Conservation (phyloP, 2,797 vertebrate genomes). For the Xiphorhynchus erythropygius region DNA sequence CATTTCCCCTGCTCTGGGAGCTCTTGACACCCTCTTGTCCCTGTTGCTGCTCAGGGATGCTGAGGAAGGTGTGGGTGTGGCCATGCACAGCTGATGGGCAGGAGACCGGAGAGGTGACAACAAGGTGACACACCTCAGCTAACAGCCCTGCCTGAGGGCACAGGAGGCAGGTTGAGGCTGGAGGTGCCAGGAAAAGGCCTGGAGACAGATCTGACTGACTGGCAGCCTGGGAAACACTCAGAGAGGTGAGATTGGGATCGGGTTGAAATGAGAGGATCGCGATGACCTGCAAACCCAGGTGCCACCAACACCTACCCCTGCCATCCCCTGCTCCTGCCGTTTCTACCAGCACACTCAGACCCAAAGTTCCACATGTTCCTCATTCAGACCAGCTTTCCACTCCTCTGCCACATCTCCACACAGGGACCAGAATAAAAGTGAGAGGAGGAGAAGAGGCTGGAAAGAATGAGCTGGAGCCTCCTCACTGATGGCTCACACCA, state of each 20-base stretch:
- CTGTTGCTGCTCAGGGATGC: not conserved
- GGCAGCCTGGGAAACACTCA: not conserved
- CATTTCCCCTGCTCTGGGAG: not conserved
- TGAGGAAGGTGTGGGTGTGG: not conserved
- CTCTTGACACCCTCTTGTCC: not conserved
- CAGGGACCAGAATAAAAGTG: constrained; percentile 33
- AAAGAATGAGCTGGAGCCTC: not conserved
- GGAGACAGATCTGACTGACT: not conserved
- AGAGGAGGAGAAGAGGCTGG: constrained; percentile 25
- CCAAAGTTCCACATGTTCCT: not conserved
- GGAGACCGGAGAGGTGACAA: not conserved
- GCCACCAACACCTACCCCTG: not conserved
- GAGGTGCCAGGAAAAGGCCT: not conserved
- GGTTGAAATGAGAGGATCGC: not conserved
- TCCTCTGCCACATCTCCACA: not conserved
- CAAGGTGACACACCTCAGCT: not conserved
- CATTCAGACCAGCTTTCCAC: not conserved
- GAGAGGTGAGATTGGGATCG: not conserved
- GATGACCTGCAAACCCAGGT: not conserved
- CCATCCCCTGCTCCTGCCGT: not conserved
- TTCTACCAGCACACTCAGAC: not conserved
- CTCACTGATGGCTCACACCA: not conserved
- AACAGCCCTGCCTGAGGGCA: not conserved
- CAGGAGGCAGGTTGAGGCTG: not conserved
- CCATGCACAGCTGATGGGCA: not conserved